Conservation (phyloP, 2,888 invertebrate species). For the Mantis religiosa region DNA sequence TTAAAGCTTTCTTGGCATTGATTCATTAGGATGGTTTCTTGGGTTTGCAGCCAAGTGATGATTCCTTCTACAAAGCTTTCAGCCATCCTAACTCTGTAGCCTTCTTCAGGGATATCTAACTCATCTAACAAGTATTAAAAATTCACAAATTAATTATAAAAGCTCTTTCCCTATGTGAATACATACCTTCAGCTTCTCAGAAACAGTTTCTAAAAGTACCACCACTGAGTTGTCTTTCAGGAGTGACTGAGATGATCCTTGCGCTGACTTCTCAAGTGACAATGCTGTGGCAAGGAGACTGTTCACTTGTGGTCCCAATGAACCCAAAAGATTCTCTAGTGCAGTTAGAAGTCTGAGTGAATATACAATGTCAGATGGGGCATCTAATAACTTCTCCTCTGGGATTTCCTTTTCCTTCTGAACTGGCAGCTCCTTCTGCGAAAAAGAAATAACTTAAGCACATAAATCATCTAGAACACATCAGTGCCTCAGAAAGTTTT, state of each 20-base stretch:
- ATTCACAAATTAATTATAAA: no score
- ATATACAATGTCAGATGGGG: slow-evolving; percentile 49
- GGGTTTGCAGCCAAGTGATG: no score
- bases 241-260: slow-evolving; percentile 72
- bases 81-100: no score
- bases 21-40: no score
- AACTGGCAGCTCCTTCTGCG: not conserved
- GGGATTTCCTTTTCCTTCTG: slow-evolving; percentile 22
- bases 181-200: slow-evolving; percentile 57
- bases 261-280: slow-evolving; percentile 67
- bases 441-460: no score
- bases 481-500: no score
- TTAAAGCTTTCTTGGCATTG: no score
- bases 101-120: no score
- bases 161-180: no score
- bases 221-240: slow-evolving; percentile 64
- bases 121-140: no score
- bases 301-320: slow-evolving; percentile 71
- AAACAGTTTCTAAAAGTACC: slow-evolving; percentile 77
- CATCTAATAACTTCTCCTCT: not conserved
- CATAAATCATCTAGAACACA: no score
- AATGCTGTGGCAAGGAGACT: slow-evolving; percentile 72
- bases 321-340: slow-evolving; percentile 78
- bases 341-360: slow-evolving; percentile 74
- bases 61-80: no score